Evolutionary conservation across 2,113 vertebrate species (phyloP).

Genomic region (Rhinolophus ferrumequinum): DNA sequence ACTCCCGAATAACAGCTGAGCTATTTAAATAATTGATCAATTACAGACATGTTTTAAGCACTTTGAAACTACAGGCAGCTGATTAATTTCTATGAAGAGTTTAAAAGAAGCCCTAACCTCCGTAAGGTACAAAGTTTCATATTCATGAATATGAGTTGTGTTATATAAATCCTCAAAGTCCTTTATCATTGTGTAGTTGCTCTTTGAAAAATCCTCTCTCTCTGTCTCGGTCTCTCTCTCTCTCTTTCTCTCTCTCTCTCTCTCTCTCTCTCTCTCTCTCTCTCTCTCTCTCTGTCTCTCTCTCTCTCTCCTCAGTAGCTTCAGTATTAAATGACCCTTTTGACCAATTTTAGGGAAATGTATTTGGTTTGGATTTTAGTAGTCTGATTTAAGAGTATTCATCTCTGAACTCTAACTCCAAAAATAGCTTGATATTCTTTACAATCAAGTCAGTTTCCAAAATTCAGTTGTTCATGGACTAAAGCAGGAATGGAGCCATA

Average conservation of each 20-base stretch:
- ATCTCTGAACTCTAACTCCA: conserved; percentile 53
- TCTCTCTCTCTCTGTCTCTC: too few species aligned
- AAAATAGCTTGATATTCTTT: conserved; percentile 35
- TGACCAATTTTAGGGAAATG: conserved; percentile 42
- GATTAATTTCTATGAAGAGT: conserved; percentile 19
- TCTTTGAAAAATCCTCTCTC: background rate
- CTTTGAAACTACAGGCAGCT: conserved; percentile 25
- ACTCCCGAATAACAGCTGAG: background rate
- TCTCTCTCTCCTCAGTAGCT: background rate
- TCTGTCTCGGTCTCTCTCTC: too few species aligned
- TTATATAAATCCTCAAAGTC: conserved; percentile 34
- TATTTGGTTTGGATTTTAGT: conserved; percentile 53
- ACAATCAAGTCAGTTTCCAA: background rate
- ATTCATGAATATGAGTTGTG: background rate
- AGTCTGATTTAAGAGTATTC: conserved; percentile 62
- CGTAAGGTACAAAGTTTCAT: conserved; percentile 8
- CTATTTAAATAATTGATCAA: conserved; percentile 41
- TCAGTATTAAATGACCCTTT: conserved; percentile 43
- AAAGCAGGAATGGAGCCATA: background rate
- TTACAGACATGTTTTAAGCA: background rate
- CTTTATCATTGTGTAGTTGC: background rate
- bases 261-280: too few species aligned
- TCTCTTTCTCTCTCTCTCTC: background rate
- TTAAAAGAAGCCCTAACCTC: conserved; percentile 44
- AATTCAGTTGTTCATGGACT: background rate